Base-by-base conservation (phyloP, 2,888 invertebrate genomes). In the Lutraria lutraria region DNA sequence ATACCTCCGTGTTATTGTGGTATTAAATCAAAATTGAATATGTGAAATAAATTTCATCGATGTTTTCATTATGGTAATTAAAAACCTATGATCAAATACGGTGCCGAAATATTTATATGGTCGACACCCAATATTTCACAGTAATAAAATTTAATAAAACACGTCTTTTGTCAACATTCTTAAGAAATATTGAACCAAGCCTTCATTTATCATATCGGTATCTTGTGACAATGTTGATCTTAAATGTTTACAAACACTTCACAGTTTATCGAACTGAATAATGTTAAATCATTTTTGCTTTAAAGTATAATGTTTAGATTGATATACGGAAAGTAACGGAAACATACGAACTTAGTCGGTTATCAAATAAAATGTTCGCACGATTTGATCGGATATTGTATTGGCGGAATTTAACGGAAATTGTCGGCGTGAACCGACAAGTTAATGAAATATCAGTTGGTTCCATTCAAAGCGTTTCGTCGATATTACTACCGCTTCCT, bases 381-480 rank as follows among this genome's bases (percentile, higher is more conserved):
- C 25, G 12, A 25, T 25, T 68, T 68, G 0, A 68, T 68, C 60
- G n/a, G 60, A 60, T 25, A 25, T 8, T 21, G n/a, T 25, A 25
- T 68, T 68, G 63, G 10, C 63, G 63, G 63, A 68, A 68, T 12
- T 25, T 0, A 68, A 34, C 76, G 76, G 76, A 76, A 25, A 76
- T 76, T 76, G 34, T 19, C 76, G 76, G 29, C 29, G 19, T 34
- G 0, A 31, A 16, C 76, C 76, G 76, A 76, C 4, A 76, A 34
- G 19, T 31, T 76, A 76, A 76, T 76, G 76, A 76, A 76, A 16
- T 76, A 34, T 76, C 76, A 31, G 31, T 60, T 31, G 31, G 56
- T 68, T 81, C 29, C 63, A 72, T 86, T 86, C 81, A 86, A 86
- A 81, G 86, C 68, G 68, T 86, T 83, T 87, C 79, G 83, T 87